Evolutionary conservation across 2,797 vertebrate species (phyloP).

Genomic region (Carapus acus): DNA sequence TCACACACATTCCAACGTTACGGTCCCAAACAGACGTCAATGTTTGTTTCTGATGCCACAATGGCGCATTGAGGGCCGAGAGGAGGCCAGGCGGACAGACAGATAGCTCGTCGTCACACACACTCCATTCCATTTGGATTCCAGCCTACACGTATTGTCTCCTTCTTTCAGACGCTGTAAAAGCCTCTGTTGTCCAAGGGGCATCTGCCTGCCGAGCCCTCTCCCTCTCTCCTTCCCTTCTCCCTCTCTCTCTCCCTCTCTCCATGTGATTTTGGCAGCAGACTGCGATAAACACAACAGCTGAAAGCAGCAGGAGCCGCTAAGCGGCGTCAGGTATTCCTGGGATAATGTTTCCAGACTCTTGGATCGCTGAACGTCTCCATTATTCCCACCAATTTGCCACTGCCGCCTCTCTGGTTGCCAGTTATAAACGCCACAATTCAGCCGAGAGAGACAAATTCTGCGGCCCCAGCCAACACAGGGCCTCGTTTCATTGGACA

Average conservation of each 20-base stretch:
- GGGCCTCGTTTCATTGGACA: constrained; percentile 5
- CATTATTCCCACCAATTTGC: constrained; percentile 29
- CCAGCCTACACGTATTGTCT: constrained; percentile 67
- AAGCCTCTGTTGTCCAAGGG: constrained; percentile 66
- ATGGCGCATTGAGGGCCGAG: constrained; percentile 50
- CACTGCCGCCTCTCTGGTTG: too few species aligned
- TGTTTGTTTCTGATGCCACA: constrained; percentile 50
- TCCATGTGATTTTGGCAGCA: constrained; percentile 58
- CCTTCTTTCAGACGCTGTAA: constrained; percentile 60
- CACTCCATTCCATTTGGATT: constrained; percentile 66
- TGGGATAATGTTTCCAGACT: constrained; percentile 25
- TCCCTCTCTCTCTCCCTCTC: too few species aligned
- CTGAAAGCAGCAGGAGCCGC: constrained; percentile 37
- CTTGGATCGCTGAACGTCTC: constrained; percentile 17
- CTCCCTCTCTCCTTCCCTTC: too few species aligned
- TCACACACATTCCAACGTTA: constrained; percentile 53
- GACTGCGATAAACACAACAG: constrained; percentile 35
- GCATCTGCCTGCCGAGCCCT: constrained; percentile 58
- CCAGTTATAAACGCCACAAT: too few species aligned
- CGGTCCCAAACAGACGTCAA: constrained; percentile 40
- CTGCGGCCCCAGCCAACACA: too few species aligned
- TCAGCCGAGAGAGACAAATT: too few species aligned
- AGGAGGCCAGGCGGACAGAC: constrained; percentile 51
- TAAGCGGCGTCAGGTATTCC: constrained; percentile 32
- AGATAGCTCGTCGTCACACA: constrained; percentile 56